Evolutionary conservation across 2,888 invertebrate species (phyloP), one percentile per base, ranked within the genome.

Genomic region (Rhopalosiphum nymphaeae): DNA sequence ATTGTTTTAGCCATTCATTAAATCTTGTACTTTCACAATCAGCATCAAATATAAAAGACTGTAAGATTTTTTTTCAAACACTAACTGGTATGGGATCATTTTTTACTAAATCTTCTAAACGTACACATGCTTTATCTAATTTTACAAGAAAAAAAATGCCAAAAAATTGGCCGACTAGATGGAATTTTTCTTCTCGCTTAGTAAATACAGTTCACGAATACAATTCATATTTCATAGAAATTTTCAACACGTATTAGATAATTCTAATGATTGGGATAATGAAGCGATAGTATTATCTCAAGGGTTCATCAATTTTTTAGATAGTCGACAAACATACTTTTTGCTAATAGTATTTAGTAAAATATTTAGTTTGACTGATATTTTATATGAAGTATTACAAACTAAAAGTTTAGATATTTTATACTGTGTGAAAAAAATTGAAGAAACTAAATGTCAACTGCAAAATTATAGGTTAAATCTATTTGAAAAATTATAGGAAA

Each of bases 171-270:
- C 89, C 42, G n/a, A 89, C 89, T 89, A 57, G 56, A 89, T 86
- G 86, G 92, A 92, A 92, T 85, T 86, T 92, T 85, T 92, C 92
- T 86, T 92, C 56, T 56, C 78, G 92, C 49, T 85, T 92, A 92
- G 85, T 92, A 92, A 78, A 84, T 86, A 86, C 92, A 11, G 92
- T 92, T 92, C 26, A 92, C 21, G 85, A 92, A 85, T 86, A 92
- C 57, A 57, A 61, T 57, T 26, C 42, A 57, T 42, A 57, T 89
- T 89, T 89, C 57, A 89, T 89, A 89, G 88, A 88, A 61, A 61
- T 89, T 57, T 57, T 89, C 44, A 89, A 57, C 57, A 57, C 89
- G 44, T 57, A 61, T 61, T 57, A 87, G 49, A 87, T 49, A 87
- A 87, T 49, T 84, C 84, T 42, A 84, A 84, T 84, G 84, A 84